phyloP scores from a whole-genome alignment of 2,113 vertebrate species.

The Callopanchax toddi region DNA sequence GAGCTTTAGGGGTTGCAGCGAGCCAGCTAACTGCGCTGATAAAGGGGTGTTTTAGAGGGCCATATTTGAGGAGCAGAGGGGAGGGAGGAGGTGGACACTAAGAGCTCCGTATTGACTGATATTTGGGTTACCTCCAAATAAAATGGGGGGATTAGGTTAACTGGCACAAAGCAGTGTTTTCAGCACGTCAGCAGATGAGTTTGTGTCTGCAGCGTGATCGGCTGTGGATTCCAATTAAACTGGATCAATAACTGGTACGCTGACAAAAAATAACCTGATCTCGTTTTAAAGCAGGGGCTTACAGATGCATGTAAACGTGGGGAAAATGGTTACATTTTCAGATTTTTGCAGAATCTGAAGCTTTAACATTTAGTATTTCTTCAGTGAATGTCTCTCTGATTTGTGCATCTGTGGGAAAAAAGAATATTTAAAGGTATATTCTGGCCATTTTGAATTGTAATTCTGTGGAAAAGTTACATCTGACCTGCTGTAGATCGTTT shows the following conservation, averaged over 20 bases:
- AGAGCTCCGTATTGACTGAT: conserved; percentile 71
- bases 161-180: conserved; percentile 51
- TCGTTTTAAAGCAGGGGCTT: background rate
- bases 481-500: no score
- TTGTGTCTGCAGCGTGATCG: conserved; percentile 27
- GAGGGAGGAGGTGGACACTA: conserved; percentile 46
- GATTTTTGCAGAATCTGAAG: background rate
- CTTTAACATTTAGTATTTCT: background rate
- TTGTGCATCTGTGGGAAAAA: no score
- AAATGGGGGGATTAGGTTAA: conserved; percentile 70
- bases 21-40: conserved; percentile 69
- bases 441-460: no score
- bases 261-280: no score
- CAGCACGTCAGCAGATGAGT: conserved; percentile 40
- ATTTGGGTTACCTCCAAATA: conserved; percentile 72
- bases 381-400: no score
- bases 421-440: no score
- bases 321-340: background rate
- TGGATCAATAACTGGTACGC: background rate
- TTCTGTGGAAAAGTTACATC: no score
- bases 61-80: conserved; percentile 44
- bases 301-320: background rate
- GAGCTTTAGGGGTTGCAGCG: conserved; percentile 78
- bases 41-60: conserved; percentile 73
- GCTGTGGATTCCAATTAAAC: conserved; percentile 25